Percentiles rank a stretch among this genome's conserved stretches.
Conservation (phyloP, 1,140 invertebrate genomes). For the Subanguina moxae region DNA sequence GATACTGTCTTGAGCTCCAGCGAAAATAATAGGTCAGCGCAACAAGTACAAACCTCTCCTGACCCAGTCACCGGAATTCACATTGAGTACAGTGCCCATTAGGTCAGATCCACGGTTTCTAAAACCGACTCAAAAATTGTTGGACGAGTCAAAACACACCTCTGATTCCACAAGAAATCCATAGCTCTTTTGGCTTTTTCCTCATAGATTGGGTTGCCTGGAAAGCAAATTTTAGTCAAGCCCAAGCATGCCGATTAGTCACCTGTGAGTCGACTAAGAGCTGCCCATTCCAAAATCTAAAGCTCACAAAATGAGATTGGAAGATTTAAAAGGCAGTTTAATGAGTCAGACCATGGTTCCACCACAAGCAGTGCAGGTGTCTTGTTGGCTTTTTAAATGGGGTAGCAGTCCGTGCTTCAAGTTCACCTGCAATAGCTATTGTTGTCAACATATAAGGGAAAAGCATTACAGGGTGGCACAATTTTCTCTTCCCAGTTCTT, state of each 20-base stretch:
- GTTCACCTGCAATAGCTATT: conserved; percentile 71
- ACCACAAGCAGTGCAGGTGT: conserved; percentile 96
- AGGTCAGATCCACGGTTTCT: conserved; percentile 72
- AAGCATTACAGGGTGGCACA: no score
- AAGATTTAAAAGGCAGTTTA: not conserved
- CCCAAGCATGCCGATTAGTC: no score
- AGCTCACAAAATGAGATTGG: not conserved
- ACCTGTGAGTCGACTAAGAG: conserved; percentile 82
- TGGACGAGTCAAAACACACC: conserved; percentile 65
- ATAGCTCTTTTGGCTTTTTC: conserved; percentile 89
- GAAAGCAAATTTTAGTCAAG: no score
- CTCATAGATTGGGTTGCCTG: conserved; percentile 84
- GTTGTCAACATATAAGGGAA: conserved; percentile 14
- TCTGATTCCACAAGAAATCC: conserved; percentile 89
- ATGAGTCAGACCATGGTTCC: conserved; percentile 76
- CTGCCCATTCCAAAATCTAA: conserved; percentile 86
- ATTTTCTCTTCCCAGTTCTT: no score
- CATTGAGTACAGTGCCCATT: conserved; percentile 87
- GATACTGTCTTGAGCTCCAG: no score
- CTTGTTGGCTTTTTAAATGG: conserved; percentile 68
- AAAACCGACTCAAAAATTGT: not conserved
- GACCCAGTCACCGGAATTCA: conserved; percentile 96
- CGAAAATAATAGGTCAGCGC: no score
- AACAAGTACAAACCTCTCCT: conserved; percentile 22
- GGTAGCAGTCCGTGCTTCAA: conserved; percentile 79